Percentiles rank a stretch among this genome's conserved stretches.
These are phyloP conservation scores for Amphimedon queenslandica DNA, from an alignment of 37 sponge, comb jelly and placozoan genomes.

Conservation along the genomic window DNA sequence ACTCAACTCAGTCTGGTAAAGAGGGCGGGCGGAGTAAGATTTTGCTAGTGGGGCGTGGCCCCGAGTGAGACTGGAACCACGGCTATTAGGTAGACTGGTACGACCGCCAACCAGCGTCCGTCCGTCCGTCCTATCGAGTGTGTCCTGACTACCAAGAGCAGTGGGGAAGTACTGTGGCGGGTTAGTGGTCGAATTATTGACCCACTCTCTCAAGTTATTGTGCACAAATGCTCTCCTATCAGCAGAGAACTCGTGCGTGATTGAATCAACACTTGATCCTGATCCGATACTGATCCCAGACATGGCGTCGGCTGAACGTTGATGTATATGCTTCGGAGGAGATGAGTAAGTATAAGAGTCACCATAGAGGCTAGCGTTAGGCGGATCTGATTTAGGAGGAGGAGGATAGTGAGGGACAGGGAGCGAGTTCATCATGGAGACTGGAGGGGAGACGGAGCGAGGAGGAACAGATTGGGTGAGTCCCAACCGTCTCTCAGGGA, in stretches of 20 bases:
- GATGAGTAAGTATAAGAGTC: background rate
- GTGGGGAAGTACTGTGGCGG: conserved; percentile 22
- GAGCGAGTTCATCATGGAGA: background rate
- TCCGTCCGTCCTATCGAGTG: background rate
- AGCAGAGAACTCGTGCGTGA: conserved; percentile 6
- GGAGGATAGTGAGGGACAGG: conserved; percentile 7
- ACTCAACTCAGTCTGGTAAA: background rate
- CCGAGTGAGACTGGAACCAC: background rate
- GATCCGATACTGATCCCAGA: conserved; percentile 31
- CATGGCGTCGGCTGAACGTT: background rate
- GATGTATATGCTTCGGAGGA: no score
- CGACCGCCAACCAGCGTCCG: background rate
- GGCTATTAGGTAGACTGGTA: background rate
- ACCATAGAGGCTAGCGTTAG: conserved; percentile 2
- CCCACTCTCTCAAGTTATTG: background rate
- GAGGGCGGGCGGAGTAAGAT: background rate
- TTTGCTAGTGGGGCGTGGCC: background rate
- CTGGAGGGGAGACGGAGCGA: conserved; percentile 33
- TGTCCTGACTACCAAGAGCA: conserved; percentile 8
- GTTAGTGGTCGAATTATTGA: background rate
- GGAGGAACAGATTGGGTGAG: background rate
- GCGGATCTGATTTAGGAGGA: conserved; percentile 27
- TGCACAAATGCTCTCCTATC: background rate
- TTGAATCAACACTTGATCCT: conserved; percentile 36
- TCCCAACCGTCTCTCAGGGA: background rate